phyloP scores from a whole-genome alignment of 2,113 vertebrate species.

The Corythoichthys haematopterus region DNA sequence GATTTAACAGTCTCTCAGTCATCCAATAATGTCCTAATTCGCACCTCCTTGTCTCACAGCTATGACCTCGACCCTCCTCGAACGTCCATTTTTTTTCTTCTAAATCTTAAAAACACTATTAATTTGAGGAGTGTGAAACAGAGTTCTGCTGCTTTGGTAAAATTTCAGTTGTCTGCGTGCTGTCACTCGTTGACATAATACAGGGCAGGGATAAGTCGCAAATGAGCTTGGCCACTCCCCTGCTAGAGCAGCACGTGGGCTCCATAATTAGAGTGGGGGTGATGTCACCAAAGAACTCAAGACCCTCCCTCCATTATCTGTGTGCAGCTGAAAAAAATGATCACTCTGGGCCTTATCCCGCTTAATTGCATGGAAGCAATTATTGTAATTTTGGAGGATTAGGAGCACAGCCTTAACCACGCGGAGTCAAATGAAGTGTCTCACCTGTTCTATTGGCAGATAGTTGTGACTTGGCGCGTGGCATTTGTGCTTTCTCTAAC shows the following conservation, averaged over 20 bases:
- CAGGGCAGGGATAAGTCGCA: conserved; percentile 46
- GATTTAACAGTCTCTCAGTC: conserved; percentile 11
- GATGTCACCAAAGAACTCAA: conserved; percentile 66
- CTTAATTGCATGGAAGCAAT: conserved; percentile 68
- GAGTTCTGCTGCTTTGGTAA: conserved; percentile 39
- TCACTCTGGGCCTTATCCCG: conserved; percentile 60
- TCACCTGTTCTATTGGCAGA: conserved; percentile 15
- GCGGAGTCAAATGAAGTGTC: conserved; percentile 25
- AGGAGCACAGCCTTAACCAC: conserved; percentile 33
- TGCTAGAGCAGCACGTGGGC: conserved; percentile 56
- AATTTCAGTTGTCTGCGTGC: conserved; percentile 37
- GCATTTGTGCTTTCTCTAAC: conserved; percentile 21
- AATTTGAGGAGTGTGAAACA: conserved; percentile 51
- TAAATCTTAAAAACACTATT: conserved; percentile 26
- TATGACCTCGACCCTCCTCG: conserved; percentile 31
- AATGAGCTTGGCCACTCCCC: conserved; percentile 56
- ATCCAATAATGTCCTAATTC: conserved; percentile 11
- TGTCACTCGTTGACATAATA: conserved; percentile 55
- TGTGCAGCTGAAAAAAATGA: conserved; percentile 57
- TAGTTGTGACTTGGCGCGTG: conserved; percentile 24
- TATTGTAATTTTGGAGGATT: conserved; percentile 62
- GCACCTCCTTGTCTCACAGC: conserved; percentile 15
- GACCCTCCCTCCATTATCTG: conserved; percentile 46
- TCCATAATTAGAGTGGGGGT: conserved; percentile 68
- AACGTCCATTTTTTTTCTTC: conserved; percentile 22